Conservation (phyloP, 2,888 invertebrate genomes). For the Plutella xylostella region DNA sequence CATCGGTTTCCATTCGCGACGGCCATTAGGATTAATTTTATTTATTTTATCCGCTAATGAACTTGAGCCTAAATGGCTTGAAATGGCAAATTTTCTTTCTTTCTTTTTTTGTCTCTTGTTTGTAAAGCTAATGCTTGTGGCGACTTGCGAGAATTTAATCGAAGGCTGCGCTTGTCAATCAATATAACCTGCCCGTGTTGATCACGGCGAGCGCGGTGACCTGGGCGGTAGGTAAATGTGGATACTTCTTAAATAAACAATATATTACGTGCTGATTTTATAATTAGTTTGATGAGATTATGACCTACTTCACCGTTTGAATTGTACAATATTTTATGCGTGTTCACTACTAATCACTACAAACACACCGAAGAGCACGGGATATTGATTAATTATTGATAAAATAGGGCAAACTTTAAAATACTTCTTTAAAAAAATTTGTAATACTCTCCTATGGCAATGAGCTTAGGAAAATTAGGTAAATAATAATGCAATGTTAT, state of each 20-base stretch:
- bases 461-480: no score
- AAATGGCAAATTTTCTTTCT: slow-evolving; percentile 1
- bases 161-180: slow-evolving; percentile 63
- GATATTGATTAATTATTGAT: slow-evolving; percentile 9
- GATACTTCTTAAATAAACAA: no score
- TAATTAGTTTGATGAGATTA: slow-evolving; percentile 3
- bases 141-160: slow-evolving; percentile 54
- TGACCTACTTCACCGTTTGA: no score
- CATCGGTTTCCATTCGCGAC: slow-evolving; percentile 9
- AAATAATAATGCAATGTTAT: no score
- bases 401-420: not conserved
- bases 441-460: no score
- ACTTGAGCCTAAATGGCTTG: slow-evolving; percentile 10
- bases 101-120: no score
- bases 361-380: no score
- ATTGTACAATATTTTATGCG: no score
- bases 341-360: no score
- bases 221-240: slow-evolving; percentile 27
- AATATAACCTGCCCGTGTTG: slow-evolving; percentile 47
- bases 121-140: slow-evolving; percentile 47
- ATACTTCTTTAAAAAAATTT: no score
- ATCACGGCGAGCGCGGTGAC: slow-evolving; percentile 43
- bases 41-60: slow-evolving; percentile 31
- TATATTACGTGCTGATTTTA: slow-evolving; percentile 11
- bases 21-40: slow-evolving; percentile 21